phyloP scores from a whole-genome alignment of 2,888 invertebrate species.

The Lepidochrysops patricia region DNA sequence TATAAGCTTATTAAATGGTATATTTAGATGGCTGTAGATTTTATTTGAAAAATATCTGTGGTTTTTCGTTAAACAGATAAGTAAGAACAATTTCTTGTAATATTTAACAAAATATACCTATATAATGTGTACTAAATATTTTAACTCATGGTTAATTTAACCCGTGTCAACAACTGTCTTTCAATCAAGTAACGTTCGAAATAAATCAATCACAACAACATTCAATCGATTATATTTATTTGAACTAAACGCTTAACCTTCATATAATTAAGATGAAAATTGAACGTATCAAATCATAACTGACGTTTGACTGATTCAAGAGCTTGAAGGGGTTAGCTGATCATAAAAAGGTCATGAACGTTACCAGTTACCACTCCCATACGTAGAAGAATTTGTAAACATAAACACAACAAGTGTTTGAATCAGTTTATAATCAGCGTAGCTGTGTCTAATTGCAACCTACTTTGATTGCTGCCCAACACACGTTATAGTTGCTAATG shows the following conservation, averaged over 20 bases:
- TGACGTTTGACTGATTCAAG: background rate
- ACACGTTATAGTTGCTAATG: too few relatives aligned
- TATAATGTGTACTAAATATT: too few relatives aligned
- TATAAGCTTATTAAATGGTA: background rate
- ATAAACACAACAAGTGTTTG: background rate
- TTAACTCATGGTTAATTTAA: too few relatives aligned
- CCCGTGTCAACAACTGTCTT: too few relatives aligned
- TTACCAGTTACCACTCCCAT: background rate
- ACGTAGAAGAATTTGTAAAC: background rate
- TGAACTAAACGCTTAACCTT: constrained; percentile 6
- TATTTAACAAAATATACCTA: too few relatives aligned
- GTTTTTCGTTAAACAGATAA: too few relatives aligned
- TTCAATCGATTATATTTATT: background rate
- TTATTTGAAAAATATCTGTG: background rate
- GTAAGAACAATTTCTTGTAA: too few relatives aligned
- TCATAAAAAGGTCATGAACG: constrained; percentile 7
- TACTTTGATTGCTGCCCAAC: background rate
- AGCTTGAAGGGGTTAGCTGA: constrained; percentile 3
- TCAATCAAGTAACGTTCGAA: too few relatives aligned
- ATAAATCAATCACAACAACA: background rate
- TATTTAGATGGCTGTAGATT: background rate
- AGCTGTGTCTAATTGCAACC: background rate
- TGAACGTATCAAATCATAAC: constrained; percentile 5
- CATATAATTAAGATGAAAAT: constrained; percentile 4
- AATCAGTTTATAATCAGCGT: background rate